These are phyloP conservation scores for Apostichopus japonicus DNA, from an alignment of 35 echinoderm and acorn worm species.

Conservation along the genomic window DNA sequence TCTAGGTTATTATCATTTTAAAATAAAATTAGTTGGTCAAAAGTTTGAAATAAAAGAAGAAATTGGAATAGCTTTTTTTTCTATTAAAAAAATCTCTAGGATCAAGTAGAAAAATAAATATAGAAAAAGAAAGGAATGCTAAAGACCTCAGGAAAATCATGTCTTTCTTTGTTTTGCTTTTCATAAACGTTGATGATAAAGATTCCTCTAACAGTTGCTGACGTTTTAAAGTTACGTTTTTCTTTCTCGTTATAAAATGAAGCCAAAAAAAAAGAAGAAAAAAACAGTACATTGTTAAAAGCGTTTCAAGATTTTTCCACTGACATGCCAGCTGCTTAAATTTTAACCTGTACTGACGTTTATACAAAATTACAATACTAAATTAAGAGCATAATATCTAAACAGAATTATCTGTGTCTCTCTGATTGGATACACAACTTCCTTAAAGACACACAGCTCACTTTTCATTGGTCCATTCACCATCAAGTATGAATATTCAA, in stretches of 20 bases:
- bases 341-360: not conserved
- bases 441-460: slow-evolving; percentile 33
- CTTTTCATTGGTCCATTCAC: slow-evolving; percentile 45
- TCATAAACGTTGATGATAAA: not conserved
- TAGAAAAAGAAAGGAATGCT: not conserved
- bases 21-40: slow-evolving; percentile 1
- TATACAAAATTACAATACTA: not conserved
- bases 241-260: not conserved
- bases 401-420: not conserved
- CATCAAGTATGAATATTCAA: slow-evolving; percentile 36
- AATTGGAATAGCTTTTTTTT: not conserved
- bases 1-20: not conserved
- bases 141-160: not conserved
- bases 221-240: not conserved
- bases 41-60: not conserved
- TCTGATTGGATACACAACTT: not conserved
- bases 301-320: not conserved
- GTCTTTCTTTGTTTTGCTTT: not conserved
- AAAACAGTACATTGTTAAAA: not conserved
- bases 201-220: not conserved
- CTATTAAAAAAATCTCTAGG: not conserved
- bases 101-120: slow-evolving; percentile 10
- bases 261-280: not conserved
- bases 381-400: not conserved
- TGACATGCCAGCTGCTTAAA: not conserved